phyloP scores from a whole-genome alignment of 1,140 invertebrate species.

The Drosophila lini region DNA sequence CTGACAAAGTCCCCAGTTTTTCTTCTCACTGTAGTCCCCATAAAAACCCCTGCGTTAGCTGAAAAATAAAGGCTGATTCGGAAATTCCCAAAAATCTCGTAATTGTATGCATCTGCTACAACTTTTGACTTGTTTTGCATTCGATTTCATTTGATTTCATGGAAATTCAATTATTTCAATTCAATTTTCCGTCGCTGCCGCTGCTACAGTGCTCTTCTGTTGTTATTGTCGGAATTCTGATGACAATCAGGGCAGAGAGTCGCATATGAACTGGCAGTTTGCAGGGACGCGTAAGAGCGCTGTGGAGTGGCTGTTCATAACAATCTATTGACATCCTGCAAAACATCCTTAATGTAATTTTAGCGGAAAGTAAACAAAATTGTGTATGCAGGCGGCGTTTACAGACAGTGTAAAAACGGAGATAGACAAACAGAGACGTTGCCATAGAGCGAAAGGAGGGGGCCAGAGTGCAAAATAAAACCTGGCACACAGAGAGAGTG shows the following conservation, averaged over 20 bases:
- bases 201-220: not conserved
- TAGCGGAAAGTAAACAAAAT: slow-evolving; percentile 82
- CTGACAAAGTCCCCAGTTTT: not conserved
- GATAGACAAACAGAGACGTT: slow-evolving; percentile 38
- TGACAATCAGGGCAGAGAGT: slow-evolving; percentile 27
- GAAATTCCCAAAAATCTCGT: slow-evolving; percentile 17
- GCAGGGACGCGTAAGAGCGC: not conserved
- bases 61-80: not conserved
- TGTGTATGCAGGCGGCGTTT: slow-evolving; percentile 74
- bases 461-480: slow-evolving; percentile 34
- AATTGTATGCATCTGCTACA: slow-evolving; percentile 58
- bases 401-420: slow-evolving; percentile 43
- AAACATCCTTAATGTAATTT: slow-evolving; percentile 83
- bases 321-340: slow-evolving; percentile 82
- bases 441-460: not conserved
- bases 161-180: slow-evolving; percentile 73
- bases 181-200: slow-evolving; percentile 43
- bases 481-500: slow-evolving; percentile 33
- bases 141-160: slow-evolving; percentile 53
- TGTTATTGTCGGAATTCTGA: slow-evolving; percentile 49
- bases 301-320: slow-evolving; percentile 66
- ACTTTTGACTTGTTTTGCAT: slow-evolving; percentile 71
- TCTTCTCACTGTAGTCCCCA: not conserved
- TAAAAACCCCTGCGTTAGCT: not conserved
- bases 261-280: slow-evolving; percentile 51